Base-by-base conservation (phyloP, 2,888 invertebrate genomes). In the Apodemia duryi region DNA sequence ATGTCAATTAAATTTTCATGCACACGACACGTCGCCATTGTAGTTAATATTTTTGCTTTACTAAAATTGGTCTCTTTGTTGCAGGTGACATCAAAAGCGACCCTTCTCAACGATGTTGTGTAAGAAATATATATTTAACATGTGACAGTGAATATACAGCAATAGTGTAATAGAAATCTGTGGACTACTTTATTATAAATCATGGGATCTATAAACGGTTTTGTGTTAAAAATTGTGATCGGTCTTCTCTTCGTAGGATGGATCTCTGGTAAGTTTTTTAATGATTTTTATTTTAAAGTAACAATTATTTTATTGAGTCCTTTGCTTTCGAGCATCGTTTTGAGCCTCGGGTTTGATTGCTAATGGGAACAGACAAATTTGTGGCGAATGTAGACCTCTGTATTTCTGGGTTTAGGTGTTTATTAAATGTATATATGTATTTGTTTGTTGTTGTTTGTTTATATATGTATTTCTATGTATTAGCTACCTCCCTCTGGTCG, bases 31-130 rank as follows among this genome's bases (percentile, higher is more conserved):
- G 29, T 57, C 57, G 32, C 57, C 71, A 71, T 72, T 28, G 46
- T 29, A 32, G 49, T 61, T 61, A 21, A 43, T 35, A 35, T 49
- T 61, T 61, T 65, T 61, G 61, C 49, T 67, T 69, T 70, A 63
- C 68, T 70, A 65, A 76, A 76, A 77, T 73, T 75, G 71, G 77
- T 77, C 81, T 75, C 72, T 80, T 86, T 86, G 82, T 88, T 86
- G 60, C 85, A 86, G 87, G 81, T 82, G 74, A 72, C 70, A 70
- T 67, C 70, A 73, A 71, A 71, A 66, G 71, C 62, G 68, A 72
- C 72, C 72, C 71, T 68, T 65, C 71, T 74, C 74, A 71, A 67
- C 65, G 63, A 71, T 71, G 72, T 70, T 68, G 71, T 71, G 69
- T 68, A 69, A 69, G 67, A 70, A 69, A 68, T 65, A 66, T 68